These are phyloP conservation scores for Alexandromys fortis DNA, from an alignment of 2,113 vertebrate genomes.

Conservation along the genomic window DNA sequence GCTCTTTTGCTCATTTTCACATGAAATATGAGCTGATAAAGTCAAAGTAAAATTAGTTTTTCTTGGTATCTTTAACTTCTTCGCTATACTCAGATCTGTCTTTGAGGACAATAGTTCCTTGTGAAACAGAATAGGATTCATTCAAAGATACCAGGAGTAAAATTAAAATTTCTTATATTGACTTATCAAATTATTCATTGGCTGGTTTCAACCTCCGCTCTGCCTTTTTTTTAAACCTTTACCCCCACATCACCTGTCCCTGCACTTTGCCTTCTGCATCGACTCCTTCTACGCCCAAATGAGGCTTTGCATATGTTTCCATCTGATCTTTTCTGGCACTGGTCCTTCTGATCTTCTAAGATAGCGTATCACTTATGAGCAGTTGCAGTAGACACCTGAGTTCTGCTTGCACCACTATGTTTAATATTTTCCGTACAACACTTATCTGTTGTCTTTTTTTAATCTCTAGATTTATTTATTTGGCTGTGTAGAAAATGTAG, in stretches of 20 bases:
- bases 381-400: background rate
- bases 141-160: background rate
- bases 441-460: background rate
- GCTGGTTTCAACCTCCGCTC: background rate
- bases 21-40: conserved; percentile 48
- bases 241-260: too few relatives aligned
- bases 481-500: background rate
- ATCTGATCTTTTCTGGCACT: accelerated
- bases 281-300: background rate
- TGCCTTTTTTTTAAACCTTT: background rate
- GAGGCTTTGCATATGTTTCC: background rate
- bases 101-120: background rate
- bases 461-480: background rate
- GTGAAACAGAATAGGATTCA: background rate
- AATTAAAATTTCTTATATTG: background rate
- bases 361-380: background rate
- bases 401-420: background rate
- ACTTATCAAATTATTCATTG: background rate
- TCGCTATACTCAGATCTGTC: background rate
- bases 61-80: background rate
- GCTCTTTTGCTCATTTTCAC: background rate
- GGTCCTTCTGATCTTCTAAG: background rate
- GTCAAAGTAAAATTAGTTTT: conserved; percentile 29
- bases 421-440: background rate
- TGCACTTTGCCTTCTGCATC: background rate